Base-by-base conservation (phyloP, 2,888 invertebrate species). In the Phoronis australis region DNA sequence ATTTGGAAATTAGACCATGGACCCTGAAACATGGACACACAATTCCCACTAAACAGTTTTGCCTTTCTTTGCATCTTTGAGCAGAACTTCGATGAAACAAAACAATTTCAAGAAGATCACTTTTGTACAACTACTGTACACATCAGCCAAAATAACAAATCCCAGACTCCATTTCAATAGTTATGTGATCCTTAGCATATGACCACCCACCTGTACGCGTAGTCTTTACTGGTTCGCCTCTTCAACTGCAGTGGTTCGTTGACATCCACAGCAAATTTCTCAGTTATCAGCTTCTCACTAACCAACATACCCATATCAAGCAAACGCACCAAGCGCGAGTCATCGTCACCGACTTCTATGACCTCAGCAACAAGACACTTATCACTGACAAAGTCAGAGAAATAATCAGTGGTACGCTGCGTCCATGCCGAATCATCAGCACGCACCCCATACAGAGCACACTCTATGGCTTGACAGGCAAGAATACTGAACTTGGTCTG, bases 401-500 rank as follows among this genome's bases (percentile, higher is more conserved):
- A 49, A 24, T 9, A 40, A 41, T 43, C 43, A 6, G 22, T 43
- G n/a, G 31, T 22, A 6, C 27, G 20, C 4, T 4, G 20, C 12
- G 43, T 26, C 31, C 31, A 25, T 18, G 4, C 27, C 18, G 5
- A 4, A 12, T 18, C 18, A 15, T 21, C 21, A 20, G 20, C 6
- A 5, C 5, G 3, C 15, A 18, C 31, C 4, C 43, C 61, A 4
- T 50, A 54, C n/a, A 69, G 52, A 22, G 50, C 50, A 59, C 70
- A 71, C 9, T 61, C 45, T 2, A 71, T 37, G 15, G 69, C 69
- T 53, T 68, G 64, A n/a, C 58, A 56, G 1, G 71, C 66, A 5
- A 68, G 15, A 3, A 5, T 25, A 12, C 42, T n/a, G 23, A 49
- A 54, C 37, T 50, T 31, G 9, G 66, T 69, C n/a, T 47, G 44